Evolutionary conservation across 2,888 invertebrate genomes (phyloP).

Genomic region (Microctonus aethiopoides): DNA sequence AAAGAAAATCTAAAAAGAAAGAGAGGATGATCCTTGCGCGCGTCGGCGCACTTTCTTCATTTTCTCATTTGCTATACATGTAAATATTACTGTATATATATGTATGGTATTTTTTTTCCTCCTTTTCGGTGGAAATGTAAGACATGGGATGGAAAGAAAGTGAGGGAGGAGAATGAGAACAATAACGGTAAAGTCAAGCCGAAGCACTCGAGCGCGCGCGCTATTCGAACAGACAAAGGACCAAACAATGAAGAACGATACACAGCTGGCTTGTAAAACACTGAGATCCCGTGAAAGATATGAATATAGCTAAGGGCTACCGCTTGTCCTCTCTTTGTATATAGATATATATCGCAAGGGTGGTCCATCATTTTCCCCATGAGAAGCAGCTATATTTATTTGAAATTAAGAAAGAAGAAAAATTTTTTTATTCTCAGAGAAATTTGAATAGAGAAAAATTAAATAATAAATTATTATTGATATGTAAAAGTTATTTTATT

Average conservation of each 20-base stretch:
- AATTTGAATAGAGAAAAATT: too few species aligned
- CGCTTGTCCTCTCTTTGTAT: slow-evolving; percentile 22
- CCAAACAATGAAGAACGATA: slow-evolving; percentile 56
- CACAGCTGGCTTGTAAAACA: slow-evolving; percentile 66
- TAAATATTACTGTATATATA: too few species aligned
- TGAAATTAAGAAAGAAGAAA: slow-evolving; percentile 6
- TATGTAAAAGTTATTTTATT: too few species aligned
- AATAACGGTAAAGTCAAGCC: slow-evolving; percentile 58
- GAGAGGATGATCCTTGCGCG: slow-evolving; percentile 23
- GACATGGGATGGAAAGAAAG: slow-evolving; percentile 27
- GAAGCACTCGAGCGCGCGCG: slow-evolving; percentile 53
- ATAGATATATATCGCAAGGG: slow-evolving; percentile 28
- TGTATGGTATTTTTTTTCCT: neutral
- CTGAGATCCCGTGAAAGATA: slow-evolving; percentile 62
- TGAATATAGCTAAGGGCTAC: slow-evolving; percentile 34
- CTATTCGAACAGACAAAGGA: slow-evolving; percentile 54
- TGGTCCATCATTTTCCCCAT: slow-evolving; percentile 36
- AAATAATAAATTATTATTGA: too few species aligned
- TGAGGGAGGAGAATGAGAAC: slow-evolving; percentile 38
- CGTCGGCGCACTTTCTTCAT: slow-evolving; percentile 19
- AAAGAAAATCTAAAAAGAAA: neutral
- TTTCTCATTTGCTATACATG: slow-evolving; percentile 27
- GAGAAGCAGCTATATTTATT: slow-evolving; percentile 4
- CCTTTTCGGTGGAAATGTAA: slow-evolving; percentile 19
- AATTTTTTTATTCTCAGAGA: too few species aligned